phyloP scores from a whole-genome alignment of 1,140 invertebrate genomes.

The Araneus ventricosus region DNA sequence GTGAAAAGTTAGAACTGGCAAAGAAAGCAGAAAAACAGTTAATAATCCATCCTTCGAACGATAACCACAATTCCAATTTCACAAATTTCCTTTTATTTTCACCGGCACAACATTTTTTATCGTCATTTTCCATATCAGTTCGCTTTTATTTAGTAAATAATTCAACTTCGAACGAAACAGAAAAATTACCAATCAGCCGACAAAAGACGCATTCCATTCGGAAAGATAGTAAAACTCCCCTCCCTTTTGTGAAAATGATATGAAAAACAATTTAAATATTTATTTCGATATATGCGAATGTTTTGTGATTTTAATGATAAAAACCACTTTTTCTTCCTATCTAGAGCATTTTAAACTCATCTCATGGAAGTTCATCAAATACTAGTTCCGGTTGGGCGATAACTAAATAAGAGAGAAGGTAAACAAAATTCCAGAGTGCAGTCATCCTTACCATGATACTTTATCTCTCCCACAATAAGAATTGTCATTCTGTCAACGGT shows the following conservation, averaged over 20 bases:
- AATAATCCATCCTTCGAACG: no score
- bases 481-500: not conserved
- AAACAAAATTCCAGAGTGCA: slow-evolving; percentile 46
- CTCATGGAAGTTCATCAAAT: not conserved
- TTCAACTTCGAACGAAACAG: no score
- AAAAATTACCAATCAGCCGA: not conserved
- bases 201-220: not conserved
- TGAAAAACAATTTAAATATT: not conserved
- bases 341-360: not conserved
- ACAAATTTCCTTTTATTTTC: no score
- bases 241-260: not conserved
- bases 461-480: not conserved
- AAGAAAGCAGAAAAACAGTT: no score
- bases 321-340: not conserved
- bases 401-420: slow-evolving; percentile 10
- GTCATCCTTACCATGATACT: slow-evolving; percentile 1
- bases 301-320: not conserved
- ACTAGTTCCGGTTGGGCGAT: slow-evolving; percentile 29
- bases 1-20: no score
- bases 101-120: no score
- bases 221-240: not conserved
- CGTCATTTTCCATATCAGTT: no score
- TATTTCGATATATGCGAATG: not conserved
- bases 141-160: no score
- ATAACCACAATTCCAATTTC: no score